These are phyloP conservation scores for Hyperoplus immaculatus DNA, from an alignment of 2,797 vertebrate species.

Conservation along the genomic window DNA sequence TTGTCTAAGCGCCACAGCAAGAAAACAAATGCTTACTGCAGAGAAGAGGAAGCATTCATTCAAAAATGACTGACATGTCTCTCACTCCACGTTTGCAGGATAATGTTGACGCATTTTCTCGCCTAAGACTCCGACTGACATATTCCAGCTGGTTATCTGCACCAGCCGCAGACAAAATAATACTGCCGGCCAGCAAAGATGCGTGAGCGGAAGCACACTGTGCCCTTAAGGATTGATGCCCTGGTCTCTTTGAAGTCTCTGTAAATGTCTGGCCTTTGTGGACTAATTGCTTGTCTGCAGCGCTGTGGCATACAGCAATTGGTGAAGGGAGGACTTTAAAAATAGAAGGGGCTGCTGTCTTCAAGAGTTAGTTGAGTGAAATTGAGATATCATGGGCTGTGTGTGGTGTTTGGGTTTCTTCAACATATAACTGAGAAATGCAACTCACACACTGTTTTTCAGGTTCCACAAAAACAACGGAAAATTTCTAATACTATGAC, in stretches of 20 bases:
- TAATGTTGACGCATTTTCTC: conserved; percentile 48
- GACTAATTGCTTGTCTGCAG: conserved; percentile 80
- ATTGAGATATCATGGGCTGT: conserved; percentile 43
- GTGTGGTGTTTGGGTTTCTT: conserved; percentile 1
- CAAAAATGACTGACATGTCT: conserved; percentile 56
- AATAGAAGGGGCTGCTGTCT: conserved; percentile 47
- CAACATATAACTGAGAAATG: conserved; percentile 30
- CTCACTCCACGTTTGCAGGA: conserved; percentile 45
- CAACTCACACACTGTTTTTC: neutral
- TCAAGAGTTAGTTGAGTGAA: conserved; percentile 43
- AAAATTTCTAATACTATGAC: neutral
- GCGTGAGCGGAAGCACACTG: conserved; percentile 57
- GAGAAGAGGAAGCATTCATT: conserved; percentile 37
- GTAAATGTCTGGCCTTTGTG: conserved; percentile 82
- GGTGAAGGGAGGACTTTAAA: conserved; percentile 57
- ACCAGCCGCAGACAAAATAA: conserved; percentile 63
- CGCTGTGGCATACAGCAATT: conserved; percentile 54
- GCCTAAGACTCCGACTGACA: conserved; percentile 57
- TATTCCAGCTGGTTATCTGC: conserved; percentile 62
- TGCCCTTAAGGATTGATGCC: conserved; percentile 73
- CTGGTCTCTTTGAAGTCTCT: conserved; percentile 74
- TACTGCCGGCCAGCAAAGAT: conserved; percentile 55
- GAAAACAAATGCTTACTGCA: conserved; percentile 49
- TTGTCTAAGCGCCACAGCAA: conserved; percentile 31
- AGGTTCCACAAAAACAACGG: no score